Percentiles rank a stretch among this genome's conserved stretches.
phyloP scores from a whole-genome alignment of 2,113 vertebrate species.

The Dendropsophus ebraccatus region DNA sequence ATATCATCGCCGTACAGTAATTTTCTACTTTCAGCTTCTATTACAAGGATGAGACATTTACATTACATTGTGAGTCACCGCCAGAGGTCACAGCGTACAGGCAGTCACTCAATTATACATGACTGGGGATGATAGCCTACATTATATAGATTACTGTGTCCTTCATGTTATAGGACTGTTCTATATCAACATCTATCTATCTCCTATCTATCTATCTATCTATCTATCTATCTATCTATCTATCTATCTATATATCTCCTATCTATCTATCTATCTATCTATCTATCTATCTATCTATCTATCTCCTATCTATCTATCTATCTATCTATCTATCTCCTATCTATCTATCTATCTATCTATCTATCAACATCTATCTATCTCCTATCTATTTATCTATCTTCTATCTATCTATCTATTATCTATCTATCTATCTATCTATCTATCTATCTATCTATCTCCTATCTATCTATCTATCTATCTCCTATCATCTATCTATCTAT shows the following conservation, averaged over 20 bases:
- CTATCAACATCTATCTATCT: too few relatives aligned
- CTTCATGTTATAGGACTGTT: too few relatives aligned
- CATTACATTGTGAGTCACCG: not conserved
- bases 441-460: not conserved
- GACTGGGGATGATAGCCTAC: not conserved
- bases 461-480: not conserved
- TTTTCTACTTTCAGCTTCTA: not conserved
- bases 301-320: too few relatives aligned
- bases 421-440: not conserved
- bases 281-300: too few relatives aligned
- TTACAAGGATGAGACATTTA: not conserved
- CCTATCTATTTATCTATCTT: too few relatives aligned
- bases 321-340: too few relatives aligned
- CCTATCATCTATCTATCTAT: not conserved
- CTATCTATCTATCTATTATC: too few relatives aligned
- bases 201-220: not conserved
- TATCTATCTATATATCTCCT: too few relatives aligned
- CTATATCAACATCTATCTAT: not conserved
- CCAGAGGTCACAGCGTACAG: not conserved
- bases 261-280: too few relatives aligned
- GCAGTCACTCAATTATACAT: not conserved
- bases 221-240: conserved; percentile 1
- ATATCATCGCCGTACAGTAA: not conserved
- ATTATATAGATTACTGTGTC: not conserved
- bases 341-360: conserved; percentile 9